phyloP scores from a whole-genome alignment of 1,140 invertebrate genomes.

The Cephus cinctus region DNA sequence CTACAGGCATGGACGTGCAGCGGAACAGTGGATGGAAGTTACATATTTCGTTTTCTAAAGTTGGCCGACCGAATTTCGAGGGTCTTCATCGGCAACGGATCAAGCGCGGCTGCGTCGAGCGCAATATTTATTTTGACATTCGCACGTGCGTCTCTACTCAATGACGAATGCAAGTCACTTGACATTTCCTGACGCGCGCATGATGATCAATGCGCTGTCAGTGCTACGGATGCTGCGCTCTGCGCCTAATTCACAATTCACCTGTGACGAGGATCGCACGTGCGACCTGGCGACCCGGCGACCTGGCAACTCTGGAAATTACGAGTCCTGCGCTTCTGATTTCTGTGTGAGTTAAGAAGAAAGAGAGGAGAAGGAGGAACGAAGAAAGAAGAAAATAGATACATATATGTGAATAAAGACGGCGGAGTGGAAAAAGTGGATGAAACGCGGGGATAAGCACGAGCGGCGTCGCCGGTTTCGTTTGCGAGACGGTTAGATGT shows the following conservation, averaged over 20 bases:
- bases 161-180: conserved; percentile 29
- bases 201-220: conserved; percentile 48
- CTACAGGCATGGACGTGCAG: no score
- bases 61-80: no score
- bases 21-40: no score
- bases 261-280: no score
- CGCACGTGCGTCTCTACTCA: conserved; percentile 12
- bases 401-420: no score
- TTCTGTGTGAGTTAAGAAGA: conserved; percentile 19
- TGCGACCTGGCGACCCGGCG: not conserved
- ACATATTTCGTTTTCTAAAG: no score
- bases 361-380: not conserved
- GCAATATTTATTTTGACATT: conserved; percentile 33
- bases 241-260: conserved; percentile 11
- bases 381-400: conserved; percentile 15
- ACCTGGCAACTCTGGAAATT: not conserved
- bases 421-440: no score
- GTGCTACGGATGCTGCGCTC: no score
- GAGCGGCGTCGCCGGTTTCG: no score
- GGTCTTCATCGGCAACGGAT: conserved; percentile 20
- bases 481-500: no score
- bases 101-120: conserved; percentile 23
- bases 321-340: no score
- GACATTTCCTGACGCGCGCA: conserved; percentile 38
- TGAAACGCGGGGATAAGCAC: no score